phyloP scores from a whole-genome alignment of 2,113 vertebrate genomes.

The Balaeniceps rex region DNA sequence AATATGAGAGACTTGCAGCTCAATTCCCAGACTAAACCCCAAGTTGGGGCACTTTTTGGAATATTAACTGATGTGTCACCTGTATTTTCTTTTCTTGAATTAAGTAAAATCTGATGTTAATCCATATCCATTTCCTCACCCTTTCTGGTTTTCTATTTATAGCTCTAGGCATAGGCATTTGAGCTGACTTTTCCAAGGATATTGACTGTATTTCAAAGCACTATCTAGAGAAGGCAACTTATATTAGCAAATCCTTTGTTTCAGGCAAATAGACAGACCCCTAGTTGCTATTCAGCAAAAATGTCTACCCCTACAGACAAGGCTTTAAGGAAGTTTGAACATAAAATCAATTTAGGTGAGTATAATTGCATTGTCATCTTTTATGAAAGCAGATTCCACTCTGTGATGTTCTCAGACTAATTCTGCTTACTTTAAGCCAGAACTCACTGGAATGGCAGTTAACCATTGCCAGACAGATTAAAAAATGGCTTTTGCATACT shows the following conservation, averaged over 20 bases:
- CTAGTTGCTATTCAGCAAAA: slow-evolving; percentile 63
- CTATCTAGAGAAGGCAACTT: not conserved
- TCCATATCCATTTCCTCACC: not conserved
- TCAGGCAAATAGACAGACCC: slow-evolving; percentile 73
- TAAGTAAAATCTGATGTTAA: not conserved
- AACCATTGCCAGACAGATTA: not conserved
- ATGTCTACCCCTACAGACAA: slow-evolving; percentile 79
- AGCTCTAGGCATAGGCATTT: not conserved
- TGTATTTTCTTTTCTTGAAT: not conserved
- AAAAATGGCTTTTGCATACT: not conserved
- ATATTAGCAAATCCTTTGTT: slow-evolving; percentile 30
- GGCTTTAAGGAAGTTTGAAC: slow-evolving; percentile 78
- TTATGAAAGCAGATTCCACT: not conserved
- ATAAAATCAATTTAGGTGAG: slow-evolving; percentile 85
- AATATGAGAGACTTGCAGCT: not conserved
- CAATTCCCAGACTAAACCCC: not conserved
- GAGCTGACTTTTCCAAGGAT: not conserved
- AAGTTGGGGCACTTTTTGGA: not conserved
- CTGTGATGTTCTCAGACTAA: not conserved
- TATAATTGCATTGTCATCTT: not conserved
- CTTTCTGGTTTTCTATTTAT: not conserved
- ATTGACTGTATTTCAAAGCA: not conserved
- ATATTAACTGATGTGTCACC: not conserved
- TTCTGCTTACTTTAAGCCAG: not conserved
- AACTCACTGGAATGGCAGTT: not conserved